A percentile compares a stretch with the other conserved stretches of the same genome.
phyloP scores from a whole-genome alignment of 2,888 invertebrate genomes.

The Lepidochitona cinerea region DNA sequence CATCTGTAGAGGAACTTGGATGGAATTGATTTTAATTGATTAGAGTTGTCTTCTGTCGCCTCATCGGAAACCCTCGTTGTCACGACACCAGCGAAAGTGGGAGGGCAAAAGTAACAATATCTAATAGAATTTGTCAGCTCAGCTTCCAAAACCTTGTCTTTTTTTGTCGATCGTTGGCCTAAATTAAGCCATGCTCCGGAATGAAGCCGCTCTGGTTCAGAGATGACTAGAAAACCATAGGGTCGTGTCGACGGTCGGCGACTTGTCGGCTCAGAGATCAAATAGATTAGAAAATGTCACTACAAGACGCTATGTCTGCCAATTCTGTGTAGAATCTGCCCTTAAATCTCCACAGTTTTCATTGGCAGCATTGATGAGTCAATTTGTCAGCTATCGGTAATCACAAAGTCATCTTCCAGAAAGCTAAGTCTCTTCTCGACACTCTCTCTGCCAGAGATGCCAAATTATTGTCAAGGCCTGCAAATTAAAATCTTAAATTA shows the following conservation, averaged over 20 bases:
- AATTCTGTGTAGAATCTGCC: not conserved
- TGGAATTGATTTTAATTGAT: not conserved
- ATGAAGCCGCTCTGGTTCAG: not conserved
- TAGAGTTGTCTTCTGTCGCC: too few relatives aligned
- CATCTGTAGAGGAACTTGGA: not conserved
- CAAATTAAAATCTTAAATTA: too few relatives aligned
- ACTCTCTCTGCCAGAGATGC: not conserved
- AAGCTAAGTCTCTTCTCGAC: too few relatives aligned
- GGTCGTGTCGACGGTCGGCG: not conserved
- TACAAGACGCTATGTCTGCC: not conserved
- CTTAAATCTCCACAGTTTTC: not conserved
- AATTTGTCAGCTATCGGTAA: not conserved
- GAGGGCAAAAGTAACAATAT: not conserved
- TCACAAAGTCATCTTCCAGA: too few relatives aligned
- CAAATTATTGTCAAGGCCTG: slow-evolving; percentile 4
- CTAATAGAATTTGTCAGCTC: not conserved
- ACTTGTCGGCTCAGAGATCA: not conserved
- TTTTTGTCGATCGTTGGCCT: not conserved
- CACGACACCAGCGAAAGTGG: not conserved
- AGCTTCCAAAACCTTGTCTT: not conserved
- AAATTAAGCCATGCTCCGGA: too few relatives aligned
- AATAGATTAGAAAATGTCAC: not conserved
- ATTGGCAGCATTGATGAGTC: slow-evolving; percentile 2
- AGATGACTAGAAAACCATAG: slow-evolving; percentile 1
- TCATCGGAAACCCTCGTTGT: too few relatives aligned